These are phyloP conservation scores for Sialis lutaria DNA, from an alignment of 2,888 invertebrate genomes.

Conservation along the genomic window DNA sequence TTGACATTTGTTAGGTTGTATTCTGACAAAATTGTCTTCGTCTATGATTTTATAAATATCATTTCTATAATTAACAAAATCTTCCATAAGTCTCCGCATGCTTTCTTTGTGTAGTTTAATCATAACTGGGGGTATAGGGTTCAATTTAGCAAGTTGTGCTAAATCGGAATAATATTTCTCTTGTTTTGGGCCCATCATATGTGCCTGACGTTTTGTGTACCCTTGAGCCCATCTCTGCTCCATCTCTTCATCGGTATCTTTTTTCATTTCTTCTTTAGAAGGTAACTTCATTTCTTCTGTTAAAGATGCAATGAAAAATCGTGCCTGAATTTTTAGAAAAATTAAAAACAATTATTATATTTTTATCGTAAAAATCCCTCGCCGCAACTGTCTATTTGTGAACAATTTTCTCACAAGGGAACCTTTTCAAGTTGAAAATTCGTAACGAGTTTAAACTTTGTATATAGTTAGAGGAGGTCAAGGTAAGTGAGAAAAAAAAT, in stretches of 20 bases:
- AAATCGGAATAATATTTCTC: slow-evolving; percentile 53
- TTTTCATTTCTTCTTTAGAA: slow-evolving; percentile 41
- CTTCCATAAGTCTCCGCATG: slow-evolving; percentile 33
- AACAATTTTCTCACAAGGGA: no score
- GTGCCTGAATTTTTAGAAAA: slow-evolving; percentile 26
- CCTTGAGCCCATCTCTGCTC: slow-evolving; percentile 39
- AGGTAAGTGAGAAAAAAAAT: no score
- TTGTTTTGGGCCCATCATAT: slow-evolving; percentile 64
- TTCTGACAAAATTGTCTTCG: slow-evolving; percentile 34
- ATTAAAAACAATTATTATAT: not conserved
- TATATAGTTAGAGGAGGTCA: no score
- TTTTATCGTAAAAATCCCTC: not conserved
- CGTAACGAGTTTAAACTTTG: no score
- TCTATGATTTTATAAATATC: slow-evolving; percentile 51
- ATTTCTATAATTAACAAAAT: slow-evolving; percentile 44
- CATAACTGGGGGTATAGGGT: slow-evolving; percentile 44
- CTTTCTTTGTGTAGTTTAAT: slow-evolving; percentile 51
- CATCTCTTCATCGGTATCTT: slow-evolving; percentile 34
- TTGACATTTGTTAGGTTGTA: not conserved
- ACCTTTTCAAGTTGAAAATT: no score
- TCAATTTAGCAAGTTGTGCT: slow-evolving; percentile 40
- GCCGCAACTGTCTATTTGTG: no score
- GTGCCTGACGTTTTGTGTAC: slow-evolving; percentile 54
- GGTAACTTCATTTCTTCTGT: slow-evolving; percentile 42
- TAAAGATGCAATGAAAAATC: slow-evolving; percentile 41